Conservation (phyloP, 2,888 invertebrate genomes). For the Prosapia bicincta region DNA sequence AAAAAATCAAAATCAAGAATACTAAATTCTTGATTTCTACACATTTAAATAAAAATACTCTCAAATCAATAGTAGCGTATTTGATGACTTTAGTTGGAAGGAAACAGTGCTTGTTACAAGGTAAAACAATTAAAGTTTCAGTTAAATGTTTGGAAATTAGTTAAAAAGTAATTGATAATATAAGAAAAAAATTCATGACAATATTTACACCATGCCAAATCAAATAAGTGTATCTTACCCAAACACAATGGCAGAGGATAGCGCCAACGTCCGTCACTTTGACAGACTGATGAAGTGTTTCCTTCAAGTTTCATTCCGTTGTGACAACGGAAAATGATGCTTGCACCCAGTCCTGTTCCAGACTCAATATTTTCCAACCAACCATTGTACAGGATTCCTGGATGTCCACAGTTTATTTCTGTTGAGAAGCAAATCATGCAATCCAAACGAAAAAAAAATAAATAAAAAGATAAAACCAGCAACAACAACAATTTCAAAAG, state of each 20-base stretch:
- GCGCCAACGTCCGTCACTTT: conserved; percentile 93
- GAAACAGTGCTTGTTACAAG: no score
- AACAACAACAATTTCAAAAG: conserved; percentile 4
- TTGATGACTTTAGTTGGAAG: no score
- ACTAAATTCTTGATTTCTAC: no score
- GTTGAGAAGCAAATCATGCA: conserved; percentile 38
- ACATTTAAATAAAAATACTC: no score
- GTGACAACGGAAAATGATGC: conserved; percentile 89
- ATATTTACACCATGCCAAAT: neutral
- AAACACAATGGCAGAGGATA: conserved; percentile 88
- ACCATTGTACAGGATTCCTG: conserved; percentile 92
- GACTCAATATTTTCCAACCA: conserved; percentile 89
- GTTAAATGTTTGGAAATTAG: no score
- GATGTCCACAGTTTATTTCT: conserved; percentile 97
- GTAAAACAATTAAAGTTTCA: no score
- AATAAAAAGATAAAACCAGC: neutral
- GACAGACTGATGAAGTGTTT: conserved; percentile 85
- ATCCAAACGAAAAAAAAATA: conserved; percentile 1
- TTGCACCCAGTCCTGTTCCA: conserved; percentile 87
- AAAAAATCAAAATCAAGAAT: no score
- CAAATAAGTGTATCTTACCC: conserved; percentile 52
- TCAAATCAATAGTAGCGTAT: no score
- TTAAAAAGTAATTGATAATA: no score
- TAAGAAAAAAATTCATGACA: neutral
- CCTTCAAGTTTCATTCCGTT: conserved; percentile 90